Conservation (phyloP, 2,888 invertebrate genomes). For the Thelaira solivaga region DNA sequence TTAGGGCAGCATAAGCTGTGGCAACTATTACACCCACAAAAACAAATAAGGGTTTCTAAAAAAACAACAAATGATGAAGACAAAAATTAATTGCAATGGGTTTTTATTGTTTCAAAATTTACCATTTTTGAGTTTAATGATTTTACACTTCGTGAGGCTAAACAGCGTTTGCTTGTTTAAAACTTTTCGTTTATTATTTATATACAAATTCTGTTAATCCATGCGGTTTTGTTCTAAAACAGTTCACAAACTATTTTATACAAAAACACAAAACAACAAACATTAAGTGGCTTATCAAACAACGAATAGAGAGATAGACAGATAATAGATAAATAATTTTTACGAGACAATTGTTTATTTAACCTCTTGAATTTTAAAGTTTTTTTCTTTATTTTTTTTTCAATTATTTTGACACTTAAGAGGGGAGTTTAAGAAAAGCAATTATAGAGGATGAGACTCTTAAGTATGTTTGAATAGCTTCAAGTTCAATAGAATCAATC, state of each 20-base stretch:
- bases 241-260: background rate
- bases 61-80: conserved; percentile 2
- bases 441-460: no score
- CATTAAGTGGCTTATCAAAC: no score
- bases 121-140: background rate
- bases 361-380: no score
- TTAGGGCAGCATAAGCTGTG: conserved; percentile 16
- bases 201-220: background rate
- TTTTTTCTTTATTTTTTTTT: no score
- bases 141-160: background rate
- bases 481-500: no score
- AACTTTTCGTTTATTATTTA: background rate
- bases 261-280: no score
- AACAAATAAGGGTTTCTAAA: conserved; percentile 29
- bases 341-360: no score
- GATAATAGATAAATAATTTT: no score
- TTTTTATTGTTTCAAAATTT: background rate
- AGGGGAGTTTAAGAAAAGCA: no score
- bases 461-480: no score
- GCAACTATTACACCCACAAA: conserved; percentile 29
- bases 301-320: no score
- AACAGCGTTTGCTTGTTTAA: background rate
- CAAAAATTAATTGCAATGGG: background rate
- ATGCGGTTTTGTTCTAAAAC: background rate
- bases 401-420: no score